Percentiles rank a stretch among this genome's conserved stretches.
phyloP scores from a whole-genome alignment of 1,140 invertebrate genomes.

The Pachypeltis micranthus region DNA sequence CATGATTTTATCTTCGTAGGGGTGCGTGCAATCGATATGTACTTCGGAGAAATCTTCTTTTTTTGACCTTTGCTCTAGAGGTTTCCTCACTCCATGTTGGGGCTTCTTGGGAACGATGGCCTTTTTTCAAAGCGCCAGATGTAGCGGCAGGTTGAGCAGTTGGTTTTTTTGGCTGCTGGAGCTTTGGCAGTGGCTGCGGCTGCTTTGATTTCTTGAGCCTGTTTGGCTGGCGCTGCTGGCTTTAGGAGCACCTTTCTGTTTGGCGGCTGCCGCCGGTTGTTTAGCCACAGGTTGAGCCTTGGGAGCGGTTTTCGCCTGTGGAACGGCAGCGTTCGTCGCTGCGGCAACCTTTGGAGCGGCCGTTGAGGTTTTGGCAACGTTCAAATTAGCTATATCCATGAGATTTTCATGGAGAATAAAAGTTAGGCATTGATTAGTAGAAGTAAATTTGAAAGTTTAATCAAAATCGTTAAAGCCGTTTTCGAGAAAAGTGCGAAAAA shows the following conservation, averaged over 20 bases:
- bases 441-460: too few species aligned
- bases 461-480: too few species aligned
- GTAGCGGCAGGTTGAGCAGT: conserved; percentile 18
- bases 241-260: too few species aligned
- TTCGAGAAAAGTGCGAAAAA: too few species aligned
- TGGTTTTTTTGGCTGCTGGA: conserved; percentile 19
- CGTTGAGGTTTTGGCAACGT: not conserved
- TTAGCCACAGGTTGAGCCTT: not conserved
- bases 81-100: conserved; percentile 24
- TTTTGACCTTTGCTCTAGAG: conserved; percentile 73
- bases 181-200: conserved; percentile 18
- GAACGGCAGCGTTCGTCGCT: not conserved
- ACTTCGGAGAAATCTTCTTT: conserved; percentile 81
- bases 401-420: too few species aligned
- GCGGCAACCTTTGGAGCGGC: not conserved
- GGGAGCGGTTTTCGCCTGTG: not conserved
- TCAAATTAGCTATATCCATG: too few species aligned
- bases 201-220: conserved; percentile 21
- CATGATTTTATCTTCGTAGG: conserved; percentile 98
- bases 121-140: conserved; percentile 22
- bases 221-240: too few species aligned
- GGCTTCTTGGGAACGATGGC: conserved; percentile 23
- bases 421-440: too few species aligned
- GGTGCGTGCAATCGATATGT: conserved; percentile 97
- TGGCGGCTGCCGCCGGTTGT: not conserved